Base-by-base conservation (phyloP, 1,140 invertebrate species). In the Caenorhabditis tropicalis region DNA sequence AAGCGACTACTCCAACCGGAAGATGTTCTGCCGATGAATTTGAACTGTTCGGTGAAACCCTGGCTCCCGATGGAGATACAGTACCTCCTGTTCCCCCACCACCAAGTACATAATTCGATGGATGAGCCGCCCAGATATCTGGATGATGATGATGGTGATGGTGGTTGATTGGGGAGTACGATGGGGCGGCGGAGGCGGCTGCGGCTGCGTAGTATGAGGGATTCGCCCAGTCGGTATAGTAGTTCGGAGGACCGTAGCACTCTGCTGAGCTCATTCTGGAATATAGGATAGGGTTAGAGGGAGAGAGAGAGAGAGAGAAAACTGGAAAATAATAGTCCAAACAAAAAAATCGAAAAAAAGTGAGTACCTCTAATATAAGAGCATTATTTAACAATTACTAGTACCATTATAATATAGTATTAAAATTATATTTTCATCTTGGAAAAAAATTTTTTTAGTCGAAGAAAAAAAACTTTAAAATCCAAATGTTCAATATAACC, bases 181-280 rank as follows among this genome's bases (percentile, higher is more conserved):
- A 49, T 4, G 58, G 82, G 24, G 49, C 49, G 5, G 48, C 70
- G 27, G 49, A n/a, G n/a, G n/a, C n/a, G n/a, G n/a, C n/a, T n/a
- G n/a, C n/a, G n/a, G n/a, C 70, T 19, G 43, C 31, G 33, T 65
- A 82, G 19, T 82, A 56, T 15, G 82, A 27, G 0, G 60, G 58
- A 10, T 81, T 81, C 56, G 84, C 12, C 84, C 84, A 82, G 31
- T 82, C 82, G 9, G 58, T 15, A 7, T 58, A 43, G 24, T 46
- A 43, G 51, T 82, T 65, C 16, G 82, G 81, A 27, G 84, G 65
- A 53, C 53, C 80, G 24, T 85, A 85, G 27, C 80, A 85, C 29
- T 85, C 84, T 21, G 84, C 81, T 19, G 80, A 85, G 60, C 84
- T 85, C 84, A 85, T 85, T 33, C 60, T 82, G 39, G 10, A 82